Evolutionary conservation across 2,797 vertebrate genomes (phyloP), one percentile per base, ranked within the genome.

Genomic region (Heliangelus exortis): DNA sequence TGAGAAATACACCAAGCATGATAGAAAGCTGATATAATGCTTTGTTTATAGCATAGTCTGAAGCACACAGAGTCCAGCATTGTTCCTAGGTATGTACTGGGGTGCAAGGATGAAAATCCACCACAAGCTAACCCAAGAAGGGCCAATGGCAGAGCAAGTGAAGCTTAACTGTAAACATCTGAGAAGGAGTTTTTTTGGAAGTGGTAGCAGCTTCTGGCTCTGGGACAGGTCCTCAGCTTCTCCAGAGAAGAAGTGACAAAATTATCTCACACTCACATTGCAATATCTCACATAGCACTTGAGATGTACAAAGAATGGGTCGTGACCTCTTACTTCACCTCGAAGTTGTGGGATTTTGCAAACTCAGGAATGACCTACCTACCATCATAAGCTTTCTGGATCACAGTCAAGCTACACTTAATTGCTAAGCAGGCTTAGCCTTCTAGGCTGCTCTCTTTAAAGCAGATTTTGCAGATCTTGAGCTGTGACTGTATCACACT

Each of bases 401-500:
- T 71, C 68, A 45, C 71, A 92, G 91, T 57, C 92, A 96, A 67
- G 63, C 82, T 71, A 71, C 48, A 53, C 78, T 93, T 73, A 82
- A 80, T n/a, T 5, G 4, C 84, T 92, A 80, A 93, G 68, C 8
- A 0, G 58, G 23, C 47, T 91, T 92, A 94, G 72, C 78, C 79
- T 93, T 83, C 73, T 93, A 92, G 95, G 61, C 89, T 0, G 2
- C 84, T 89, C 58, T 65, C 61, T 65, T 92, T 61, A 87, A 65
- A 89, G 82, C 29, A 62, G 82, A 94, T 95, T 89, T 93, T 93
- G 61, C 31, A 87, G 67, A 66, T 67, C 77, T 53, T 54, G 28
- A 81, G 28, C 76, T 15, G 6, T 63, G 74, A 91, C 43, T 73
- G 3, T 55, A 48, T 39, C 7, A 4, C 45, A 59, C 85, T 73